These are phyloP conservation scores for Herminia tarsipennalis DNA, from an alignment of 2,888 invertebrate genomes.

Conservation along the genomic window DNA sequence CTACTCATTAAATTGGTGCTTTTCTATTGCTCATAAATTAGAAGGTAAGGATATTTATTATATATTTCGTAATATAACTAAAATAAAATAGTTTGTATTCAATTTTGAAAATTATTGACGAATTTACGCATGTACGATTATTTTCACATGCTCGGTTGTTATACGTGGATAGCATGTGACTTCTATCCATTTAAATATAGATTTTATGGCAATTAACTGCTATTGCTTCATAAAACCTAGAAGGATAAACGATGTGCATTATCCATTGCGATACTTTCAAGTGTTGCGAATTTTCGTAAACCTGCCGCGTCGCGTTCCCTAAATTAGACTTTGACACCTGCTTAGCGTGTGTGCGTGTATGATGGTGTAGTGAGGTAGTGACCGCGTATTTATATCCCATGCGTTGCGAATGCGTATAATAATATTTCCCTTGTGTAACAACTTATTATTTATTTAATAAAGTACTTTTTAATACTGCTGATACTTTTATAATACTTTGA, in stretches of 20 bases:
- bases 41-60: slow-evolving; percentile 29
- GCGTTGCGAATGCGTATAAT: slow-evolving; percentile 50
- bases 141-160: slow-evolving; percentile 1
- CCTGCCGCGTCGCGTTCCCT: slow-evolving; percentile 47
- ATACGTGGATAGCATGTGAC: slow-evolving; percentile 49
- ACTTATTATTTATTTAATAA: too few relatives aligned
- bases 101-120: not conserved
- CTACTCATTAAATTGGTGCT: slow-evolving; percentile 26
- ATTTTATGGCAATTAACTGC: not conserved
- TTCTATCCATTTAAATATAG: slow-evolving; percentile 4
- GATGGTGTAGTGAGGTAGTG: slow-evolving; percentile 56
- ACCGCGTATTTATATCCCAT: slow-evolving; percentile 58
- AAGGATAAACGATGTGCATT: not conserved
- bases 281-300: slow-evolving; percentile 46
- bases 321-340: slow-evolving; percentile 81
- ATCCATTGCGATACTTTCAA: not conserved
- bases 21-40: slow-evolving; percentile 15
- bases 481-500: not conserved
- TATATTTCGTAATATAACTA: not conserved
- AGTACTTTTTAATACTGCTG: not conserved
- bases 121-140: not conserved
- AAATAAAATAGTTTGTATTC: not conserved
- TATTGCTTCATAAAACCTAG: not conserved
- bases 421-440: slow-evolving; percentile 50
- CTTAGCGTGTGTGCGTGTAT: slow-evolving; percentile 62